Base-by-base conservation (phyloP, 1,140 invertebrate species). In the Nymphalis io region DNA sequence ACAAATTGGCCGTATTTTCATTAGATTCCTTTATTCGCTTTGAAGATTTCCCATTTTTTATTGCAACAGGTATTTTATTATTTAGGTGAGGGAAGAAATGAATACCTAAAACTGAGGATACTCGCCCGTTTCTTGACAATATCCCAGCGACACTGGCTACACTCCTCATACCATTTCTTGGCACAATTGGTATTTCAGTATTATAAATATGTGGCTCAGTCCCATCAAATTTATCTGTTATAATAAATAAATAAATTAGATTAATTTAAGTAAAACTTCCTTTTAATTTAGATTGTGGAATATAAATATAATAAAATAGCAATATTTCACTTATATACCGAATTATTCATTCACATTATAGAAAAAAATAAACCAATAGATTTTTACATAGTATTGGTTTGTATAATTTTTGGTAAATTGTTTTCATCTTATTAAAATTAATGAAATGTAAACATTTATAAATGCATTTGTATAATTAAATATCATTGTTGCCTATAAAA, bases 101-200 rank as follows among this genome's bases (percentile, higher is more conserved):
- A 3, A 85, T 62, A 8, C 76, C 78, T 8, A 75, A 70, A 8
- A 79, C 58, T 6, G 84, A 80, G 11, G 82, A 83, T 12, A 82
- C 63, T 48, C 78, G 70, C 2, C 82, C 82, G 27, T 85, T 81
- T 33, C 76, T 76, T 10, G 80, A 79, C 0, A 80, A 72, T 20
- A 79, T 55, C 1, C 71, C 78, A 1, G 81, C 73, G 3, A 84
- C 58, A 51, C 81, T 86, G 6, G 79, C 73, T 0, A 85, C 79
- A 13, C 82, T 83, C 1, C 70, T 33, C n/a, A 76, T 60, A 0
- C 72, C 72, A 61, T 78, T 60, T 16, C 27, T 57, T 1, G 68
- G 11, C 15, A 3, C 39, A 44, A 67, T 16, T 68, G 60, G 58
- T 51, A 48, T 61, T 63, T n/a, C 16, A 40, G 44, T 59, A 23